Percentiles rank a stretch among this genome's conserved stretches.
These are phyloP conservation scores for Drosophila parvula DNA, from an alignment of 1,140 invertebrate species.

Conservation along the genomic window DNA sequence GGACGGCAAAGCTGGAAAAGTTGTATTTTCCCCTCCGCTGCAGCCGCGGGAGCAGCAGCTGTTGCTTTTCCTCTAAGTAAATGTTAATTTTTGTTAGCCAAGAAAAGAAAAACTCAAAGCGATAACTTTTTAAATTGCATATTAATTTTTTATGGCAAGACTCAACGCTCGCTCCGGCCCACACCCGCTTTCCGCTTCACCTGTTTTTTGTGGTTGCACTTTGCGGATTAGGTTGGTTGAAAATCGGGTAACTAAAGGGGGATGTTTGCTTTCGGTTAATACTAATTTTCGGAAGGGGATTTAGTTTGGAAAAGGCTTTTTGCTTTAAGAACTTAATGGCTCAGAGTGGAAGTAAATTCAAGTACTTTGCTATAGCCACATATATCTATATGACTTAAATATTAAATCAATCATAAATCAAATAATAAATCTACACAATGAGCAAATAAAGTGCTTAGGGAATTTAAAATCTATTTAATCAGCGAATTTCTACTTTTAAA, in stretches of 20 bases:
- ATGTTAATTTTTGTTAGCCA: slow-evolving; percentile 51
- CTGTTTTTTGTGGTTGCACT: slow-evolving; percentile 40
- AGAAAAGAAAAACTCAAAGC: slow-evolving; percentile 45
- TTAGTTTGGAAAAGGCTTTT: slow-evolving; percentile 1
- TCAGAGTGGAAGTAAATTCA: neutral
- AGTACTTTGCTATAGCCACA: neutral
- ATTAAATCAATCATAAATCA: neutral
- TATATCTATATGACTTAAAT: neutral
- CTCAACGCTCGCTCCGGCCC: neutral
- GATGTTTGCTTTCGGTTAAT: slow-evolving; percentile 26
- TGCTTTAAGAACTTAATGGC: slow-evolving; percentile 6
- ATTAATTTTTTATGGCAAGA: slow-evolving; percentile 67
- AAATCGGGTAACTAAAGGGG: neutral
- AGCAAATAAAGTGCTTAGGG: neutral
- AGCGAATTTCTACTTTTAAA: neutral
- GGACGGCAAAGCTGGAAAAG: slow-evolving; percentile 28
- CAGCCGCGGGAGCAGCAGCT: slow-evolving; percentile 42
- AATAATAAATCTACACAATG: neutral
- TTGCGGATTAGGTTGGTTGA: slow-evolving; percentile 37
- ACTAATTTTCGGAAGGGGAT: slow-evolving; percentile 22
- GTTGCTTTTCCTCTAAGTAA: slow-evolving; percentile 62
- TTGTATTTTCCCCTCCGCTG: slow-evolving; percentile 14
- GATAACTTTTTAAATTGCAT: slow-evolving; percentile 74
- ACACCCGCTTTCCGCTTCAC: neutral
- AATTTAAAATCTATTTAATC: neutral